A percentile compares a stretch with the other conserved stretches of the same genome.
phyloP scores from a whole-genome alignment of 2,113 vertebrate genomes.

The Shinisaurus crocodilurus region DNA sequence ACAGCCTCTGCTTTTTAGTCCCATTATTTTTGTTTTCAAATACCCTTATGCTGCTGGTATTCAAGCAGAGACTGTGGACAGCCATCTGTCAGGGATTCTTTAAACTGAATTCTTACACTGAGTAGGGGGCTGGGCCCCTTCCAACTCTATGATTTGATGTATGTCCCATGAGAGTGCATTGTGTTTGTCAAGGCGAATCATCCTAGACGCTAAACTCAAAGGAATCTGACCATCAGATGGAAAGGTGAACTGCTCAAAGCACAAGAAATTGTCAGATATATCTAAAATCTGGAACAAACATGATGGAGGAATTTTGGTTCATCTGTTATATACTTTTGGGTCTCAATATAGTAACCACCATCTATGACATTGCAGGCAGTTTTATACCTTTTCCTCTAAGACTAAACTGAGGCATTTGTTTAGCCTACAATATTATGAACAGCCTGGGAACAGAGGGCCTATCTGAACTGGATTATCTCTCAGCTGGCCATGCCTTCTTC shows the following conservation, averaged over 20 bases:
- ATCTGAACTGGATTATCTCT: not conserved
- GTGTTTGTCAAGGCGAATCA: not conserved
- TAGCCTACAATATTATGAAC: not conserved
- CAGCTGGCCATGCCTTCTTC: not conserved
- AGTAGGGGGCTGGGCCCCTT: no score
- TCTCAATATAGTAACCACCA: not conserved
- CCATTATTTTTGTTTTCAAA: not conserved
- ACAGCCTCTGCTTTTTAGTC: not conserved
- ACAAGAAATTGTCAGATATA: not conserved
- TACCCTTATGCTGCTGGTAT: no score
- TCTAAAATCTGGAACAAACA: not conserved
- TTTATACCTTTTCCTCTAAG: not conserved
- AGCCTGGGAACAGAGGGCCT: not conserved
- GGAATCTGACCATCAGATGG: not conserved
- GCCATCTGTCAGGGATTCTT: no score
- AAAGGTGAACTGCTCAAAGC: not conserved
- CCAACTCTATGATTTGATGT: no score
- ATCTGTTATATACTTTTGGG: not conserved
- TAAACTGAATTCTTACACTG: no score
- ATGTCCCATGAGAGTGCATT: not conserved
- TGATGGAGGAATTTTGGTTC: constrained; percentile 1
- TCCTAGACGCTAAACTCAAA: no score
- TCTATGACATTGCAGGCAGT: not conserved
- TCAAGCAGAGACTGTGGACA: no score
- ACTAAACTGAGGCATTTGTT: not conserved